Evolutionary conservation across 1,140 invertebrate genomes (phyloP).

Genomic region (Aphelinus atriplicis): DNA sequence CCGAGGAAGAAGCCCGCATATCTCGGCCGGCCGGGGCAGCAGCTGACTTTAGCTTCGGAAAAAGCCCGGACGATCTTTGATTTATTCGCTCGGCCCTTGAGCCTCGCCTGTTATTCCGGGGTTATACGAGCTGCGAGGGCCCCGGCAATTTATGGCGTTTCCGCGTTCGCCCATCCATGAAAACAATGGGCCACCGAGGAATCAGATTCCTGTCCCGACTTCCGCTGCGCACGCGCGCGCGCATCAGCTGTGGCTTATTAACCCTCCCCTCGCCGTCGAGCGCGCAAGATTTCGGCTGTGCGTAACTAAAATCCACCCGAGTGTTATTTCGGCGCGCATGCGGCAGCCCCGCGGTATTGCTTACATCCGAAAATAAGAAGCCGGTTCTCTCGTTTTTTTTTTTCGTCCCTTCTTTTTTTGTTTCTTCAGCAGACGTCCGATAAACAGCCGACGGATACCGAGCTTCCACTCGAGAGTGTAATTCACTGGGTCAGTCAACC

Average conservation of each 20-base stretch:
- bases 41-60: constrained; percentile 29
- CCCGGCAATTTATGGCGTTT: constrained; percentile 49
- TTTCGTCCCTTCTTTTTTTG: not conserved
- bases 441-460: too few species aligned
- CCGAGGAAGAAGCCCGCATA: too few species aligned
- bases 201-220: constrained; percentile 43
- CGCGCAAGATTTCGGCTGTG: not conserved
- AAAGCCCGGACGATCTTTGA: constrained; percentile 43
- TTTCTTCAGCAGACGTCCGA: not conserved
- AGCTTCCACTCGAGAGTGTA: too few species aligned
- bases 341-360: too few species aligned
- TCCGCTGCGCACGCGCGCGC: constrained; percentile 40
- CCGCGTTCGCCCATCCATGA: constrained; percentile 48
- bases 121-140: constrained; percentile 43
- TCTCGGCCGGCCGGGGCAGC: not conserved
- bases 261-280: not conserved
- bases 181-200: constrained; percentile 47
- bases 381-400: too few species aligned
- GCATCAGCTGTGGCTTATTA: constrained; percentile 11
- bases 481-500: too few species aligned
- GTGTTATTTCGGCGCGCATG: too few species aligned
- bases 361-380: too few species aligned
- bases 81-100: constrained; percentile 44
- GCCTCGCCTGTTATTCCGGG: constrained; percentile 42
- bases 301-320: too few species aligned